These are phyloP conservation scores for Typhlichthys eigenmanni DNA, from an alignment of 2,797 vertebrate genomes.

Conservation along the genomic window DNA sequence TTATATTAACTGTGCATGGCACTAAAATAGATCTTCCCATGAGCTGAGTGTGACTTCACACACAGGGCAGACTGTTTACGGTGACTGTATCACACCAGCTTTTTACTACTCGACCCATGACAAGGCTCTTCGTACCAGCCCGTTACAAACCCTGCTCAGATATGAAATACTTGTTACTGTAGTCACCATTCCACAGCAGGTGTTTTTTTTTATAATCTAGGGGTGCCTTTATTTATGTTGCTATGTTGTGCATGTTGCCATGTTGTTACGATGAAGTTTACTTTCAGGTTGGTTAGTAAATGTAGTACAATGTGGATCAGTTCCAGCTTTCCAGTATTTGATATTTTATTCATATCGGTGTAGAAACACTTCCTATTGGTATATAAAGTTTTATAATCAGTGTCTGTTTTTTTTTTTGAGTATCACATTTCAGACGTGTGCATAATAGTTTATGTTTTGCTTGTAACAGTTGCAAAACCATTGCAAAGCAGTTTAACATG, in stretches of 20 bases:
- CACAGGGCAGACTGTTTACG: slow-evolving; percentile 36
- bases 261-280: slow-evolving; percentile 9
- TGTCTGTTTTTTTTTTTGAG: slow-evolving; percentile 18
- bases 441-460: not conserved
- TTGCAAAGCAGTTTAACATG: slow-evolving; percentile 39
- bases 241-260: slow-evolving; percentile 3
- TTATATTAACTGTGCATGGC: slow-evolving; percentile 35
- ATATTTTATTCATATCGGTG: not conserved
- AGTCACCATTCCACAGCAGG: slow-evolving; percentile 37
- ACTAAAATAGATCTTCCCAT: slow-evolving; percentile 46
- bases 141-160: slow-evolving; percentile 56
- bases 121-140: slow-evolving; percentile 48
- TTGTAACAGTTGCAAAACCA: not conserved
- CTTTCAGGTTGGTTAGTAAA: slow-evolving; percentile 38
- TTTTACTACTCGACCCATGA: slow-evolving; percentile 38
- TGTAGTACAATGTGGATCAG: slow-evolving; percentile 18
- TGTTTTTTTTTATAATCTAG: slow-evolving; percentile 4
- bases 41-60: slow-evolving; percentile 62
- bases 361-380: slow-evolving; percentile 14
- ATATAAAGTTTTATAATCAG: slow-evolving; percentile 23
- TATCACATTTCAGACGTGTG: slow-evolving; percentile 33
- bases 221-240: slow-evolving; percentile 60
- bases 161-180: slow-evolving; percentile 56
- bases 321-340: slow-evolving; percentile 25
- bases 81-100: slow-evolving; percentile 24